Evolutionary conservation across 2,888 invertebrate species (phyloP), one percentile per base, ranked within the genome.

Genomic region (Piscicola geometra): DNA sequence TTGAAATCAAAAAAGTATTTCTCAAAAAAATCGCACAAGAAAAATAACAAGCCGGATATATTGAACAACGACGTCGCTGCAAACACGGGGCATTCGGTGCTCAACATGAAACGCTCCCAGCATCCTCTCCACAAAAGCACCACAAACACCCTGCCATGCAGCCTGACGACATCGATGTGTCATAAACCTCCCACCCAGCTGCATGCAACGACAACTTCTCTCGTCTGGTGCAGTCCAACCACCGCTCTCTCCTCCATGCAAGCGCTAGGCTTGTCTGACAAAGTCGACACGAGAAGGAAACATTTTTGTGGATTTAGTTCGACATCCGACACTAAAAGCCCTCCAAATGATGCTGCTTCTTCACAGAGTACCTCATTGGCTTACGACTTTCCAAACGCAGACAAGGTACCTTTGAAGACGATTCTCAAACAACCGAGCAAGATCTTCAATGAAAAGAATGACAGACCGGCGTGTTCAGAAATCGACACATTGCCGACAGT

Each of bases 391-490:
- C 71, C 71, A 2, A 73, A 73, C 73, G 21, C 60, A 2, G 41
- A 60, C 41, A 60, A 25, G 36, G 36, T 36, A 18, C 73, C 73
- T 60, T 30, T 73, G 32, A 73, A 73, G 33, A 73, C 47, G 33
- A 73, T 73, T 15, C 64, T 73, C 21, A 73, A 73, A 56, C 25
- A 52, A 1, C 73, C 73, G 32, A 73, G 73, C 30, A 52, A 33
- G 21, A 64, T 3, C 28, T 73, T 73, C 41, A 21, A 56, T 21
- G 73, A 73, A 47, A 73, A 64, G 35, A 56, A 72, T 28, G n/a
- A 32, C 50, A 64, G 33, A 3, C 12, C 2, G 5, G 30, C 25
- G 28, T 18, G 21, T n/a, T 50, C 30, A 52, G 30, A 3, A 30
- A 5, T 5, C 9, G 12, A 56, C 3, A 3, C 25, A 15, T 18